phyloP scores from a whole-genome alignment of 2,888 invertebrate species.

The Cyrtodaria siliqua region DNA sequence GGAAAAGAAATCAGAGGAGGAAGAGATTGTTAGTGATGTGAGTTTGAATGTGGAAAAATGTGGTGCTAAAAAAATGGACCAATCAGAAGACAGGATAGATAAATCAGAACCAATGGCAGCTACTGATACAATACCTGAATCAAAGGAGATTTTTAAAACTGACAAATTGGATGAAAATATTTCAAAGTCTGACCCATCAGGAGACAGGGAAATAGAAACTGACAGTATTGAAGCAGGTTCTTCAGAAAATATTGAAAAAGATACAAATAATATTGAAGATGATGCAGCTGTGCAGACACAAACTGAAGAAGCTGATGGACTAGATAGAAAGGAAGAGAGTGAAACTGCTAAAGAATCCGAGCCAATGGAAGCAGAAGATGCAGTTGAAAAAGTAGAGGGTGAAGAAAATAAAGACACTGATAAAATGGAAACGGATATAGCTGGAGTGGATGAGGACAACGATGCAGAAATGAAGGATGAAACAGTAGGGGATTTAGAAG shows the following conservation, averaged over 20 bases:
- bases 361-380: slow-evolving; percentile 6
- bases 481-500: not conserved
- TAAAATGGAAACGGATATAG: too few species aligned
- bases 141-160: too few species aligned
- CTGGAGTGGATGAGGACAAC: not conserved
- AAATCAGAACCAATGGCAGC: not conserved
- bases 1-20: not conserved
- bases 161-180: too few species aligned
- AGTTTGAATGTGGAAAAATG: not conserved
- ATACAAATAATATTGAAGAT: slow-evolving; percentile 6
- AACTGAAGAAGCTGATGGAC: not conserved
- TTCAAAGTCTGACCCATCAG: too few species aligned
- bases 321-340: not conserved
- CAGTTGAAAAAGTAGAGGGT: not conserved
- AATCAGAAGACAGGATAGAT: not conserved
- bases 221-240: not conserved
- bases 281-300: slow-evolving; percentile 1
- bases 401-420: not conserved
- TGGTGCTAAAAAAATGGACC: not conserved
- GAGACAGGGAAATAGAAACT: too few species aligned
- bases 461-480: not conserved
- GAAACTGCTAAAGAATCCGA: not conserved
- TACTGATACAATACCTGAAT: too few species aligned
- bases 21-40: slow-evolving; percentile 2
- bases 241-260: not conserved